A percentile compares a stretch with the other conserved stretches of the same genome.
Evolutionary conservation across 2,797 vertebrate genomes (phyloP).

Genomic region (Micropoecilia bifurca): DNA sequence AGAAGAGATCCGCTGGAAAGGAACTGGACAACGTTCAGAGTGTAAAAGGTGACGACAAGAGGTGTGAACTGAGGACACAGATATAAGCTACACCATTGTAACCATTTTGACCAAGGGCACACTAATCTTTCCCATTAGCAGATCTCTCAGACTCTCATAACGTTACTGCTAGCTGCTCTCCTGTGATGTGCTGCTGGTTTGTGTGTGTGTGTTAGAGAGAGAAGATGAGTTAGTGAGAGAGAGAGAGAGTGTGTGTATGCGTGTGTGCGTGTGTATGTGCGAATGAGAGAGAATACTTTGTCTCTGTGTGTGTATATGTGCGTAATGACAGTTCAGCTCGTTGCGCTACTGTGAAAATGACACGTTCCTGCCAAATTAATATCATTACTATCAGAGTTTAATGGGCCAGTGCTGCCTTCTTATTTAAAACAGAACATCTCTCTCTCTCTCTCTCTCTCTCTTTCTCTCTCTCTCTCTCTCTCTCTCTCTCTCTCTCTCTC

Average conservation of each 20-base stretch:
- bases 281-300: conserved; percentile 41
- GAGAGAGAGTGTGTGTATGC: conserved; percentile 39
- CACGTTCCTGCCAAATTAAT: conserved; percentile 98
- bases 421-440: conserved; percentile 85
- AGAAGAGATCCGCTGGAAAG: conserved; percentile 31
- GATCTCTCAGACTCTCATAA: conserved; percentile 96
- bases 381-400: conserved; percentile 95
- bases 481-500: conserved; percentile 64
- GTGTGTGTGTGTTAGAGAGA: conserved; percentile 29
- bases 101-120: conserved; percentile 97
- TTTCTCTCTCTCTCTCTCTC: conserved; percentile 39
- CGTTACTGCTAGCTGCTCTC: conserved; percentile 96
- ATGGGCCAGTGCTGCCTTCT: conserved; percentile 91
- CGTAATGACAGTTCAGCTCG: conserved; percentile 87
- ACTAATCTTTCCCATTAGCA: conserved; percentile 99
- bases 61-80: conserved; percentile 63
- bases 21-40: conserved; percentile 25
- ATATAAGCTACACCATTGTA: conserved; percentile 92
- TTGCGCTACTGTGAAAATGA: conserved; percentile 99
- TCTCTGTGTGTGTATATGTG: conserved; percentile 30
- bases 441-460: conserved; percentile 49
- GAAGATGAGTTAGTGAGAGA: conserved; percentile 43
- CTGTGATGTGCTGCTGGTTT: conserved; percentile 70
- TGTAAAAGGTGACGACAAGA: conserved; percentile 32
- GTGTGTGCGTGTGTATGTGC: conserved; percentile 41